phyloP scores from a whole-genome alignment of 2,113 vertebrate species.

The Solea senegalensis region DNA sequence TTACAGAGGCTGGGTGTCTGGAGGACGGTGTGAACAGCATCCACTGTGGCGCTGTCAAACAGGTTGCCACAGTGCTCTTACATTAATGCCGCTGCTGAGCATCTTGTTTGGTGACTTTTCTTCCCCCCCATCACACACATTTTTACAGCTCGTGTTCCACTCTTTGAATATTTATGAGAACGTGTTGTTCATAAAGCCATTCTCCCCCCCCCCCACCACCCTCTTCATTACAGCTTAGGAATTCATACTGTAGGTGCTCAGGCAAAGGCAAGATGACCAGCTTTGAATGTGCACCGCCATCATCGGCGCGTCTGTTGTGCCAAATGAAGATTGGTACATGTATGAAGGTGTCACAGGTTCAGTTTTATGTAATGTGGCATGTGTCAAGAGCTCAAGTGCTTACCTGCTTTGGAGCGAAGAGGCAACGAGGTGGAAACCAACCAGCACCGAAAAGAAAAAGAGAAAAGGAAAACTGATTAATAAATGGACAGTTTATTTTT shows the following conservation, averaged over 20 bases:
- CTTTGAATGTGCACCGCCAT: background rate
- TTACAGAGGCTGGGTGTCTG: conserved; percentile 40
- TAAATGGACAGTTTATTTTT: conserved; percentile 17
- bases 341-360: conserved; percentile 20
- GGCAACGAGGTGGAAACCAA: conserved; percentile 3
- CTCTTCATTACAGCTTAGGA: conserved; percentile 44
- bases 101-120: conserved; percentile 52
- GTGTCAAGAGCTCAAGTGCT: conserved; percentile 43
- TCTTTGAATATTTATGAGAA: conserved; percentile 74
- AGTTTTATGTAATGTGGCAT: conserved; percentile 51
- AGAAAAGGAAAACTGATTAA: conserved; percentile 56
- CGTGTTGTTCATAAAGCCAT: conserved; percentile 64
- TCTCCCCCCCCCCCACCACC: too few species aligned
- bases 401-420: conserved; percentile 76
- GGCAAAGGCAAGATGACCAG: conserved; percentile 1
- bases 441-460: conserved; percentile 32
- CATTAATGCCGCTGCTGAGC: conserved; percentile 37
- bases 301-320: conserved; percentile 15
- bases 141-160: conserved; percentile 64
- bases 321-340: conserved; percentile 10
- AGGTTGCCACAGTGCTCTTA: conserved; percentile 58
- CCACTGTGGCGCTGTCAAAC: conserved; percentile 50
- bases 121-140: conserved; percentile 29
- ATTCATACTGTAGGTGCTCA: conserved; percentile 14
- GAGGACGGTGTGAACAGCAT: conserved; percentile 35